phyloP scores from a whole-genome alignment of 2,888 invertebrate genomes.

The Neoascia interrupta region DNA sequence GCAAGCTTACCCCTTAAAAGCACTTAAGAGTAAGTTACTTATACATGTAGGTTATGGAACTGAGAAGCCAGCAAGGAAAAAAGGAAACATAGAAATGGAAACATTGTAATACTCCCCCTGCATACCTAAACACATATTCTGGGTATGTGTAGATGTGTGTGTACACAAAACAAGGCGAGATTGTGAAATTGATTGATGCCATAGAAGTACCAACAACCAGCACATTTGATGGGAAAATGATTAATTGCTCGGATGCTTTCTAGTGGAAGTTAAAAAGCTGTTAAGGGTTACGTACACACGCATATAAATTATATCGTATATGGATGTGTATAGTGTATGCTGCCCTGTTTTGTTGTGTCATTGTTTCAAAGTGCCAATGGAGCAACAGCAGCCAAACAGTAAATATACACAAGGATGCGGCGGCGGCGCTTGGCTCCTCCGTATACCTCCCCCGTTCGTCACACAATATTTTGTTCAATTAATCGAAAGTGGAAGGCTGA shows the following conservation, averaged over 20 bases:
- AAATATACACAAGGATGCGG: no score
- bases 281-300: slow-evolving; percentile 46
- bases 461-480: slow-evolving; percentile 47
- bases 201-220: slow-evolving; percentile 7
- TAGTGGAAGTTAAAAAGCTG: slow-evolving; percentile 60
- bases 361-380: slow-evolving; percentile 26
- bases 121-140: slow-evolving; percentile 4
- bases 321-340: not conserved
- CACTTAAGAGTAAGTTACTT: slow-evolving; percentile 63
- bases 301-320: no score
- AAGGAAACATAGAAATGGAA: slow-evolving; percentile 8
- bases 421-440: no score
- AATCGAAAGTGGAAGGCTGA: slow-evolving; percentile 31
- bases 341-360: not conserved
- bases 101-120: slow-evolving; percentile 39
- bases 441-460: no score
- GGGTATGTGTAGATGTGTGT: not conserved
- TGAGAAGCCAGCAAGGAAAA: not conserved
- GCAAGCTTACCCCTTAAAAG: slow-evolving; percentile 58
- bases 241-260: slow-evolving; percentile 63
- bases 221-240: slow-evolving; percentile 56
- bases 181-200: slow-evolving; percentile 64
- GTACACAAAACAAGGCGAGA: slow-evolving; percentile 21
- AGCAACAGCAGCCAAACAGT: not conserved
- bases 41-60: not conserved